Conservation (phyloP, 2,888 invertebrate species). For the Xestia sexstrigata region DNA sequence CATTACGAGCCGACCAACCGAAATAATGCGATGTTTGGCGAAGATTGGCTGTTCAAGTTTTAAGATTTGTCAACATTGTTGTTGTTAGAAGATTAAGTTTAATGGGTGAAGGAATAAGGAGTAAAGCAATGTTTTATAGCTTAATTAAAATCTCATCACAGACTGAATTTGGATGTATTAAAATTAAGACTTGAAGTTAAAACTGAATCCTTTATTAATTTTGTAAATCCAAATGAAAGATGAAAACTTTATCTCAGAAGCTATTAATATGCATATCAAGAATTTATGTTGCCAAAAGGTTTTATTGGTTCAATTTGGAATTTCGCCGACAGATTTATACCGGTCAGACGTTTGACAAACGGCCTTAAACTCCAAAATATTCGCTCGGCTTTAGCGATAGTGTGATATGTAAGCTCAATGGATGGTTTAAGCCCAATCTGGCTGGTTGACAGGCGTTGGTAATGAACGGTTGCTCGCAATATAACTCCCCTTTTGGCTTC, state of each 20-base stretch:
- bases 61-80: slow-evolving; percentile 18
- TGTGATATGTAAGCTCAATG: slow-evolving; percentile 58
- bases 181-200: background rate
- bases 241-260: slow-evolving; percentile 10
- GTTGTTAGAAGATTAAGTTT: slow-evolving; percentile 7
- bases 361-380: slow-evolving; percentile 53
- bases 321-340: slow-evolving; percentile 54
- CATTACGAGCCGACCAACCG: slow-evolving; percentile 36
- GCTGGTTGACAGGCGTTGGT: slow-evolving; percentile 71
- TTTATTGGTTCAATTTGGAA: slow-evolving; percentile 53
- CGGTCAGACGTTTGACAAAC: slow-evolving; percentile 54
- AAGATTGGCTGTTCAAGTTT: slow-evolving; percentile 24
- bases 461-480: slow-evolving; percentile 69
- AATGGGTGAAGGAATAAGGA: background rate
- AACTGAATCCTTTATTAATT: slow-evolving; percentile 8
- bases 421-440: slow-evolving; percentile 71
- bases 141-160: background rate
- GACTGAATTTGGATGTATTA: background rate
- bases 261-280: slow-evolving; percentile 40
- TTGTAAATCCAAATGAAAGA: slow-evolving; percentile 17
- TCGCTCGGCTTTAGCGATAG: slow-evolving; percentile 42
- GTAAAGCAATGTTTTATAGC: background rate
- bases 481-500: slow-evolving; percentile 71
- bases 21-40: slow-evolving; percentile 32
- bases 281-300: slow-evolving; percentile 43